A percentile compares a stretch with the other conserved stretches of the same genome.
Evolutionary conservation across 2,113 vertebrate genomes (phyloP).

Genomic region (Pteruthius melanotis): DNA sequence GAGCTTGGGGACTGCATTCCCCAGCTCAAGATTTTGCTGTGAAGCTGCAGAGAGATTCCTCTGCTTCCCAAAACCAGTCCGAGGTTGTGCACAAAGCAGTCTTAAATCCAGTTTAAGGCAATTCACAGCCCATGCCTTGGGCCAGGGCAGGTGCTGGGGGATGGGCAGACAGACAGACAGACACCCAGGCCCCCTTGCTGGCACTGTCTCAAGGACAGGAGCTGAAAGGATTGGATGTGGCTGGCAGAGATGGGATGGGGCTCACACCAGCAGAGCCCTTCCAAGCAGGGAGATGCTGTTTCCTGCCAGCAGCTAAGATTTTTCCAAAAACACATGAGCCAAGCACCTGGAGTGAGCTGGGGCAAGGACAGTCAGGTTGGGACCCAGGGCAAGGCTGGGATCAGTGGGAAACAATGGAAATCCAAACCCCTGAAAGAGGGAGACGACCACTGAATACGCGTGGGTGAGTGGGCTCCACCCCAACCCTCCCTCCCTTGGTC

Average conservation of each 20-base stretch:
- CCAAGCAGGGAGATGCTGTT: neutral
- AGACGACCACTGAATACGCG: fast-evolving
- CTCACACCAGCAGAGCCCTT: neutral
- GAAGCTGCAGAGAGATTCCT: neutral
- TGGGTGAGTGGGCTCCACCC: fast-evolving
- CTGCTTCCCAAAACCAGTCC: neutral
- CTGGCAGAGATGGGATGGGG: neutral
- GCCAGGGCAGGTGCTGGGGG: neutral
- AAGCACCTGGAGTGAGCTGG: neutral
- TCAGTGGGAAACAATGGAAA: neutral
- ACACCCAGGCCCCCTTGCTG: fast-evolving
- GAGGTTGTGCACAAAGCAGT: neutral
- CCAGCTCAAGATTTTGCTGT: neutral
- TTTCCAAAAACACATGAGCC: neutral
- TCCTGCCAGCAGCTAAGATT: neutral
- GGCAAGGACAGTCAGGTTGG: neutral
- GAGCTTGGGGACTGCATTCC: neutral
- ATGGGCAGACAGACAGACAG: neutral
- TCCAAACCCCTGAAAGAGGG: neutral
- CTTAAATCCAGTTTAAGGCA: neutral
- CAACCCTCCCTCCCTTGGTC: neutral
- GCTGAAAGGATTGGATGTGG: neutral
- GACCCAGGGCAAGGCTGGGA: neutral
- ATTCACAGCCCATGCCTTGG: neutral
- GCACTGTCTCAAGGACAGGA: fast-evolving